Evolutionary conservation across 2,113 vertebrate species (phyloP).

Genomic region (Turnix velox): DNA sequence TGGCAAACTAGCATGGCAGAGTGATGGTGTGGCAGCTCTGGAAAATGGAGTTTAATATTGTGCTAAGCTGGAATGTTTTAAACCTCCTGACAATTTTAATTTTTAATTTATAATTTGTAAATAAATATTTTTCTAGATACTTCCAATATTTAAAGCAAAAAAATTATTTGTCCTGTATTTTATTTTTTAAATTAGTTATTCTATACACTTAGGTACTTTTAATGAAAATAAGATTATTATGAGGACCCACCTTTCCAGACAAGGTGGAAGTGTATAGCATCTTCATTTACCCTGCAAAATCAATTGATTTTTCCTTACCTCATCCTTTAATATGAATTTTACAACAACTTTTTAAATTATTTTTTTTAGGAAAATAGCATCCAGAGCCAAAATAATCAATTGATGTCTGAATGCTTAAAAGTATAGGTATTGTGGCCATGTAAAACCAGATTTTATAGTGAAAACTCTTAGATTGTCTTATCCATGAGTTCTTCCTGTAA

Average conservation of each 20-base stretch:
- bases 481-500: neutral
- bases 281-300: neutral
- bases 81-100: neutral
- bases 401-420: neutral
- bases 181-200: neutral
- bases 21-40: neutral
- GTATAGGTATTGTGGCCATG: neutral
- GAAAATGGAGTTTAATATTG: neutral
- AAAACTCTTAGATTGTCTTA: neutral
- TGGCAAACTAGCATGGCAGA: neutral
- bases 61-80: neutral
- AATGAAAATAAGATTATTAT: neutral
- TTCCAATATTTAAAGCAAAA: neutral
- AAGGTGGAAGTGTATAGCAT: neutral
- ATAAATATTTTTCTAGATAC: neutral
- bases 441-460: neutral
- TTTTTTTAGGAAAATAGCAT: neutral
- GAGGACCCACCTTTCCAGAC: neutral
- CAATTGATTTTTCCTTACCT: neutral
- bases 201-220: neutral
- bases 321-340: neutral
- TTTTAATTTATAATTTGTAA: neutral
- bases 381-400: neutral
- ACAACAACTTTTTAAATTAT: accelerated
- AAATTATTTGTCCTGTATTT: neutral